Percentiles rank a stretch among this genome's conserved stretches.
These are phyloP conservation scores for Adelognathus sp. DNA, from an alignment of 2,888 invertebrate species.

Conservation along the genomic window DNA sequence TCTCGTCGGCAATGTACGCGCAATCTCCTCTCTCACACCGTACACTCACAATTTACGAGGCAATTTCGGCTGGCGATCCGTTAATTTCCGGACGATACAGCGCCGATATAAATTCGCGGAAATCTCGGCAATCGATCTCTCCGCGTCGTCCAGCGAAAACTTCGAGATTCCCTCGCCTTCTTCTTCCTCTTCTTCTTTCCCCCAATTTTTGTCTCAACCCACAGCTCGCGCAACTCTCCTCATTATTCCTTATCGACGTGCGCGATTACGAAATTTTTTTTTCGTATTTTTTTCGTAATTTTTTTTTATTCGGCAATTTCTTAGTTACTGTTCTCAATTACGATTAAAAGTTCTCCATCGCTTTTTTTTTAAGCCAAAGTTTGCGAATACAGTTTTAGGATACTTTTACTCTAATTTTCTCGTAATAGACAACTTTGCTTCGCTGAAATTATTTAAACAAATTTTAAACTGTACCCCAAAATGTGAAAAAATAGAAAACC, in stretches of 20 bases:
- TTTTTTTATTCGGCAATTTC: not conserved
- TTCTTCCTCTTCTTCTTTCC: not conserved
- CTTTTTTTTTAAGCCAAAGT: no score
- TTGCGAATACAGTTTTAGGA: no score
- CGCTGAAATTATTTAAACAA: no score
- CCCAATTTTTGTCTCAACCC: not conserved
- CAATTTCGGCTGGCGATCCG: slow-evolving; percentile 72
- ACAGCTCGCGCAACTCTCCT: not conserved
- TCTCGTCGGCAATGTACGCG: slow-evolving; percentile 35
- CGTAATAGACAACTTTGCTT: no score
- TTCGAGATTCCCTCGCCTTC: slow-evolving; percentile 5
- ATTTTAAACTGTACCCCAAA: no score
- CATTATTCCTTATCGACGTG: slow-evolving; percentile 41
- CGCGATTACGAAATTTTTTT: not conserved
- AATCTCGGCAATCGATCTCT: slow-evolving; percentile 72
- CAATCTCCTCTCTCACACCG: no score
- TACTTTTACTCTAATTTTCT: no score
- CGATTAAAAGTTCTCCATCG: no score
- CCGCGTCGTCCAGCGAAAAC: slow-evolving; percentile 25
- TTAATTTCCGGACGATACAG: slow-evolving; percentile 71
- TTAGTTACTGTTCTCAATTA: no score
- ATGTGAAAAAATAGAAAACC: no score
- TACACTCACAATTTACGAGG: slow-evolving; percentile 70
- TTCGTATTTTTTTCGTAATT: not conserved
- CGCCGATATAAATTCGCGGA: slow-evolving; percentile 65